Percentiles rank a stretch among this genome's conserved stretches.
phyloP scores from a whole-genome alignment of 2,113 vertebrate genomes.

The Dicaeum eximium region DNA sequence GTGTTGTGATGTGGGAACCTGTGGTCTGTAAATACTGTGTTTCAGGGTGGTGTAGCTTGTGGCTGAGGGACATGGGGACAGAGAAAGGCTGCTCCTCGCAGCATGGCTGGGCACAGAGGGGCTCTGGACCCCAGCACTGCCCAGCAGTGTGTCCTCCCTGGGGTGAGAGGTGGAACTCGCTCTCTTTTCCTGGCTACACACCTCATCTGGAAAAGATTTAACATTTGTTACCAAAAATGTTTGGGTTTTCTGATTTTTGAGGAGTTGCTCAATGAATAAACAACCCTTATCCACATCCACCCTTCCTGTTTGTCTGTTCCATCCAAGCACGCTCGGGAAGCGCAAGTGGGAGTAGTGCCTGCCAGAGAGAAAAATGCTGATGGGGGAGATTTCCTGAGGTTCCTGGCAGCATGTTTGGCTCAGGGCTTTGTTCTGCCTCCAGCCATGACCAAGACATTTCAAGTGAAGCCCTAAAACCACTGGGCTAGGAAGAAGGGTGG shows the following conservation, averaged over 20 bases:
- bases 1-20: conserved; percentile 9
- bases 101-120: neutral
- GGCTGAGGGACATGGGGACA: neutral
- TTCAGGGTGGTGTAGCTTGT: conserved; percentile 43
- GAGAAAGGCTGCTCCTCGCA: neutral
- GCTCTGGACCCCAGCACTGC: neutral
- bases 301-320: conserved; percentile 29
- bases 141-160: neutral
- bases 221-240: conserved; percentile 73
- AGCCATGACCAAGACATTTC: neutral
- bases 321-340: neutral
- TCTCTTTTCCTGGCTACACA: neutral
- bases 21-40: conserved; percentile 70
- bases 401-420: neutral
- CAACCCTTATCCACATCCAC: conserved; percentile 65
- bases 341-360: neutral
- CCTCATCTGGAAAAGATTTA: conserved; percentile 50
- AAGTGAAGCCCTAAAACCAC: neutral
- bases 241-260: conserved; percentile 27
- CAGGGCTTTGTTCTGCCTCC: conserved; percentile 14
- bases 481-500: neutral
- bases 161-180: neutral
- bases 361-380: conserved; percentile 41
- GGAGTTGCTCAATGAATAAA: conserved; percentile 71
- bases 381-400: neutral